Base-by-base conservation (phyloP, 2,888 invertebrate genomes). In the Melangyna quadrimaculata region DNA sequence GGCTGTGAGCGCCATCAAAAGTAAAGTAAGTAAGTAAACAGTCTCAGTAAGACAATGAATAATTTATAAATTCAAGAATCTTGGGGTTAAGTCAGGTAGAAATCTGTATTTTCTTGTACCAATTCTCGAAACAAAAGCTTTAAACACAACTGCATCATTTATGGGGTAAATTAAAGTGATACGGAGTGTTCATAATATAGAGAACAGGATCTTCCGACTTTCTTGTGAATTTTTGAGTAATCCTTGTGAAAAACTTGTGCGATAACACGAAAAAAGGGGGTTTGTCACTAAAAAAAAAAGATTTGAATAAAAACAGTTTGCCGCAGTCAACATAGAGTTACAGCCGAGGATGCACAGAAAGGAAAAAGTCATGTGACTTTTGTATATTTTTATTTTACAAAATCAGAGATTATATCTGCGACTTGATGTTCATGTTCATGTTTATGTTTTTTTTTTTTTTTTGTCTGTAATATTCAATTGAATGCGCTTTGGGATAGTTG, bases 161-260 rank as follows among this genome's bases (percentile, higher is more conserved):
- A n/a, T n/a, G n/a, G 7, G 14, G 12, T 51, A 6, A 51, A 19
- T 19, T 51, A 6, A 14, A 53, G n/a, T n/a, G n/a, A 55, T 6
- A 10, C 10, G 12, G 29, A 55, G 55, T 29, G 55, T 55, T 9
- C n/a, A 6, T 9, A 61, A 24, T 14, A 22, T 14, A n/a, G n/a
- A 22, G 37, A 37, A 37, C n/a, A 37, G 24, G 6, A 37, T 40
- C 40, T 61, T 35, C n/a, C 17, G 69, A 51, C 53, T 74, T 74
- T 12, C 51, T 74, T 79, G 59, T 69, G 79, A 67, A 74, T 79
- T 79, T 79, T 61, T 61, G 53, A 74, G 74, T 80, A 80, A 75
- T 80, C 74, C 80, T 63, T 75, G 69, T 75, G 70, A 75, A 75
- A 80, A 75, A 80, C 75, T 80, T 80, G 74, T 75, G 55, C 75